These are phyloP conservation scores for Calephelis nemesis DNA, from an alignment of 1,140 invertebrate genomes.

Conservation along the genomic window DNA sequence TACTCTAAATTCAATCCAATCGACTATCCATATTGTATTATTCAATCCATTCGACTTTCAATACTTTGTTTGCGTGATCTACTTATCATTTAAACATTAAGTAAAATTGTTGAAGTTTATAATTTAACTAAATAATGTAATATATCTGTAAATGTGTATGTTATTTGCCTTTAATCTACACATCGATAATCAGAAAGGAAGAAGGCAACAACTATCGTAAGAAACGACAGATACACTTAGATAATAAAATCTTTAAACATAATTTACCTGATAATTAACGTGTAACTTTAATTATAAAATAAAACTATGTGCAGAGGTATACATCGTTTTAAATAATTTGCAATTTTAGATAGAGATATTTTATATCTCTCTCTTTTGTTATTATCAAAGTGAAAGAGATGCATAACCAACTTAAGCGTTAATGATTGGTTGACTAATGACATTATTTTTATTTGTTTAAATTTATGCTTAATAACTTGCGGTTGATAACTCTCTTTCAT, in stretches of 20 bases:
- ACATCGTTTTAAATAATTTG: too few species aligned
- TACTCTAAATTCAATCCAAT: constrained; percentile 2
- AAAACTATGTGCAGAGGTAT: not conserved
- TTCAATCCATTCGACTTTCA: constrained; percentile 34
- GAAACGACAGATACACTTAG: constrained; percentile 11
- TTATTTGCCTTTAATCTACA: constrained; percentile 16
- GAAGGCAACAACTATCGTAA: constrained; percentile 10
- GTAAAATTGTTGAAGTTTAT: not conserved
- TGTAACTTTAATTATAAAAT: not conserved
- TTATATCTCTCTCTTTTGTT: too few species aligned
- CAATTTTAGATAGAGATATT: too few species aligned
- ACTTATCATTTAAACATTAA: not conserved
- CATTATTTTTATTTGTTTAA: too few species aligned
- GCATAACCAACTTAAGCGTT: too few species aligned
- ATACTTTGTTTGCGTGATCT: constrained; percentile 3
- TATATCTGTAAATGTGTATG: not conserved
- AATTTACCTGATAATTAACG: constrained; percentile 2
- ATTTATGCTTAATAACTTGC: too few species aligned
- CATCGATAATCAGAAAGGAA: constrained; percentile 6
- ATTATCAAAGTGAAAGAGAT: too few species aligned
- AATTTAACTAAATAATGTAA: not conserved
- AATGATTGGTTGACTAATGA: too few species aligned
- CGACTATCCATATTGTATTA: not conserved
- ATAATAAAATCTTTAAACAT: not conserved
- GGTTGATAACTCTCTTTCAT: too few species aligned